Conservation (phyloP, 2,888 invertebrate species). For the Frankliniella intonsa region DNA sequence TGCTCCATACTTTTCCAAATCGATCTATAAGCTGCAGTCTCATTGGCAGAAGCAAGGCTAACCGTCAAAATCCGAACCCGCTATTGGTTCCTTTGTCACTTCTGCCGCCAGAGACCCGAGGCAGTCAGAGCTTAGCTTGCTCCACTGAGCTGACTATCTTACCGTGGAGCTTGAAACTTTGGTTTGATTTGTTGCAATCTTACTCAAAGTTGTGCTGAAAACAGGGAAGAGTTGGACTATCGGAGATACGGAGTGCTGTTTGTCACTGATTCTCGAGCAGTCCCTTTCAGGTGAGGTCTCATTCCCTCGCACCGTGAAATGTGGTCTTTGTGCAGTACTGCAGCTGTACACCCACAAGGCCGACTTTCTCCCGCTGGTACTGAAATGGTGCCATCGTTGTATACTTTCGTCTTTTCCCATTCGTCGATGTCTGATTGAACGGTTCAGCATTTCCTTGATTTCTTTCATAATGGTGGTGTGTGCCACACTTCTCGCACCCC, state of each 20-base stretch:
- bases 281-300: too few relatives aligned
- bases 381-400: background rate
- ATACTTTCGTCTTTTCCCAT: background rate
- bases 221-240: background rate
- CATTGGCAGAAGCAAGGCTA: background rate
- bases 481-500: too few relatives aligned
- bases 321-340: background rate
- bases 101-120: background rate
- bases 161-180: background rate
- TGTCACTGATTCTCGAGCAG: background rate
- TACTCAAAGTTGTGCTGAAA: background rate
- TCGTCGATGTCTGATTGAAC: background rate
- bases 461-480: background rate
- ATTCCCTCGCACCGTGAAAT: too few relatives aligned
- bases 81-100: background rate
- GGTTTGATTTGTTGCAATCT: background rate
- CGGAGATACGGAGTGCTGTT: background rate
- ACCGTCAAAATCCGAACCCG: background rate
- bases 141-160: background rate
- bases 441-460: background rate
- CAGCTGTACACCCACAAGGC: background rate
- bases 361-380: background rate
- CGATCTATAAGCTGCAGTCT: background rate
- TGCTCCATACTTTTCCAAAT: background rate
- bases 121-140: background rate